Base-by-base conservation (phyloP, 2,888 invertebrate genomes). In the Temnothorax ravouxi region DNA sequence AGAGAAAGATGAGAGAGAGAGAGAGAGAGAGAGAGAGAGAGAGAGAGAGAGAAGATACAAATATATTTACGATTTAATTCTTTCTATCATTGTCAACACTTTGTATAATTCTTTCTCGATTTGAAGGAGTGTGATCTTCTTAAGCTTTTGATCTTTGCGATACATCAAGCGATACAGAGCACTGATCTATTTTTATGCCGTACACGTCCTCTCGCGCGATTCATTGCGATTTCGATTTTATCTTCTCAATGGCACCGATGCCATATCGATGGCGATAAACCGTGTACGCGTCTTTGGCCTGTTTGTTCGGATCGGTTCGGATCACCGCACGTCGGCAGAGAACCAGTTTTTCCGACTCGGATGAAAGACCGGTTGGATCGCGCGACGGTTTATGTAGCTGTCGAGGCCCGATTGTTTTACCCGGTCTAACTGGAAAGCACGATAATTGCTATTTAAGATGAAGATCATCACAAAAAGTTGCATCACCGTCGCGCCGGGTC, bases 261-360 rank as follows among this genome's bases (percentile, higher is more conserved):
- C 66, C 25, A 29, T 54, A 84, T 59, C 84, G 83, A 84, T 84
- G 75, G 61, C 79, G 81, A 87, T 86, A 86, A 85, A 87, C 83
- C 82, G 83, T 85, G 75, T 75, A 50, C 54, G 79, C 74, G 83
- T 82, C 83, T 87, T 87, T 84, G 75, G 85, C 72, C 59, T 66
- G 84, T 82, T 84, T 83, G 82, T 80, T 79, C 89, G 21, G 21
- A 82, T 85, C 85, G 69, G 84, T 86, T 89, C 84, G 85, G 74
- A 85, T 84, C 86, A 75, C 75, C 44, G 56, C 82, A 29, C 29
- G 29, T 29, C 29, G 80, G 41, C 54, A 25, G 84, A 85, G 84
- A 84, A 90, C 90, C 88, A 90, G 88, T 90, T 90, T 90, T 90
- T 90, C 90, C 90, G 79, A 86, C 82, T 86, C 85, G 86, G 84